Evolutionary conservation across 2,888 invertebrate species (phyloP), one percentile per base, ranked within the genome.

Genomic region (Drosophila meridionalis): DNA sequence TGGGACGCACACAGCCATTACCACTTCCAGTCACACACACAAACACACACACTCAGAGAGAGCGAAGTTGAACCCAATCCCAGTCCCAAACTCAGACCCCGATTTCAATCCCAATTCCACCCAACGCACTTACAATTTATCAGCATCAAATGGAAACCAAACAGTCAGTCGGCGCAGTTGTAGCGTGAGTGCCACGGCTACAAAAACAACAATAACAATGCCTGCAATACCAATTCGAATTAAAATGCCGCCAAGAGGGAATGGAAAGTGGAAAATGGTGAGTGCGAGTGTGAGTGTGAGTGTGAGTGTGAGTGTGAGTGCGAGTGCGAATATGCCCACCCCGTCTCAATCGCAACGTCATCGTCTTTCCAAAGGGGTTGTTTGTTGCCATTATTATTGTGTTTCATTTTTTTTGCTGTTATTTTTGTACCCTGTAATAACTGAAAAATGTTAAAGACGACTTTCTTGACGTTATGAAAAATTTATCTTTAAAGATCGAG

Each of bases 91-190:
- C 9, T n/a, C 55, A 12, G 38, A 34, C 50, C 59, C 50, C 40
- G 34, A 30, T 32, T 34, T 36, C 62, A 55, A 12, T 63, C 55
- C 7, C 48, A 76, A 63, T 64, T 58, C 69, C 78, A 72, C 79
- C 79, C 75, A 76, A 75, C 83, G 86, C 83, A 82, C 86, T 87
- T 81, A 87, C 87, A 89, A 88, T 87, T 87, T 87, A 87, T 87
- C 87, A 89, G 87, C 89, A 87, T 87, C 87, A 87, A 87, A 89
- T 87, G 87, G 87, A 87, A 87, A 87, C 87, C 86, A 84, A 87
- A 87, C 81, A 79, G 69, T 63, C 53, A 67, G 77, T 58, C 68
- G 48, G 50, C 62, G 43, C 47, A 52, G 47, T 48, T 52, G 55
- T 50, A 59, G 76, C 57, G 67, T 69, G 79, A 67, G 52, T 70